phyloP scores from a whole-genome alignment of 1,140 invertebrate species.

The Orius laevigatus region DNA sequence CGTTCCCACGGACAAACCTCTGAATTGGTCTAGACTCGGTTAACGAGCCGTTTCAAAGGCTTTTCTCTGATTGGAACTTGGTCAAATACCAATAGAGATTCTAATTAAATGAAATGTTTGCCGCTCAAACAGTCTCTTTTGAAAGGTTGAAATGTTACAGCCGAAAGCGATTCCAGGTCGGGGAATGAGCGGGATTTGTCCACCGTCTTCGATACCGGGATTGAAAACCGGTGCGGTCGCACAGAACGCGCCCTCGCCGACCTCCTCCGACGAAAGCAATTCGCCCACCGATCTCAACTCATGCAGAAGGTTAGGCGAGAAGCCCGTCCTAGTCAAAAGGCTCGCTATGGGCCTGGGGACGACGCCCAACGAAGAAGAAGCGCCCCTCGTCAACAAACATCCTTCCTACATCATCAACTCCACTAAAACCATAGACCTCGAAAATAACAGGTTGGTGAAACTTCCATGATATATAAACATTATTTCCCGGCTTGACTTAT shows the following conservation, averaged over 20 bases:
- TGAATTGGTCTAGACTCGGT: too few species aligned
- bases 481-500: too few species aligned
- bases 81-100: constrained; percentile 1
- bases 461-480: too few species aligned
- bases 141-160: constrained; percentile 24
- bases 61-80: not conserved
- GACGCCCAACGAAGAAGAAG: constrained; percentile 30
- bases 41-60: too few species aligned
- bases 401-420: constrained; percentile 19
- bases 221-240: constrained; percentile 2
- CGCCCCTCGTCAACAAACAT: constrained; percentile 31
- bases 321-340: constrained; percentile 65
- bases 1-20: too few species aligned
- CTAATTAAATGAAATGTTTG: not conserved
- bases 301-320: constrained; percentile 60
- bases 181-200: constrained; percentile 8
- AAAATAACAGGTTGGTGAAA: constrained; percentile 31
- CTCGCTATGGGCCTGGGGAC: constrained; percentile 49
- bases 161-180: constrained; percentile 10
- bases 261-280: constrained; percentile 69
- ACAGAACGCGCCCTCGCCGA: constrained; percentile 29
- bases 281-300: constrained; percentile 78
- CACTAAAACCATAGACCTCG: constrained; percentile 17
- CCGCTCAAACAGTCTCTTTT: constrained; percentile 27
- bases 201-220: constrained; percentile 33